Evolutionary conservation across 2,113 vertebrate species (phyloP), one percentile per base, ranked within the genome.

Genomic region (Myrmecobius fasciatus): DNA sequence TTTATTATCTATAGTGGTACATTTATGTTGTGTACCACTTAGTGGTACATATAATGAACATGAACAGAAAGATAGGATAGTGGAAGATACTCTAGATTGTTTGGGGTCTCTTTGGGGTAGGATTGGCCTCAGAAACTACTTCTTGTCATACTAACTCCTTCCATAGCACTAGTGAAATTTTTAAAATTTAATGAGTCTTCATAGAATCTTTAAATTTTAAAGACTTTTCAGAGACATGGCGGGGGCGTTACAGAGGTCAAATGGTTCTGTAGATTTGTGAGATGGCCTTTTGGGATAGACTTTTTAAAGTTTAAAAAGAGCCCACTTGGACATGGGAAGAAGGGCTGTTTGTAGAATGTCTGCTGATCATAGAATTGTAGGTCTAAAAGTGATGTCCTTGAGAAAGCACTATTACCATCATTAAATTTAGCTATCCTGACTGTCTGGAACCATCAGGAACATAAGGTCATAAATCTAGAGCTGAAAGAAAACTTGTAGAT

Each of bases 181-280:
- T 36, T 12, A 91, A 52, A 53, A 22, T 89, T 92, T 93, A 93
- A 89, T 56, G 48, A 95, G 17, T 93, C 48, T 48, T 47, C 20
- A 46, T 92, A 43, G 43, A 3, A 8, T 47, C 91, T 95, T 53
- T 49, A 90, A 92, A 52, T n/a, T 56, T 94, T 53, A 92, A 94
- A 92, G 53, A 91, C 10, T 90, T 46, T 22, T 94, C 20, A 89
- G 90, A n/a, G 67, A 48, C 43, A 92, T 17, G 26, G 54, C 25
- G 6, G 60, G 93, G 20, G 12, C 90, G 25, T 25, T 28, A 75
- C 28, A 12, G 52, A 96, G 25, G 25, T 92, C 47, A 95, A 46
- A 52, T 49, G 91, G n/a, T 91, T 52, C 17, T 94, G 9, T 11
- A 47, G 25, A 22, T 88, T 36, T 90, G 48, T 89, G 25, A 88